These are phyloP conservation scores for Argopecten irradians DNA, from an alignment of 1,140 invertebrate genomes.

Conservation along the genomic window DNA sequence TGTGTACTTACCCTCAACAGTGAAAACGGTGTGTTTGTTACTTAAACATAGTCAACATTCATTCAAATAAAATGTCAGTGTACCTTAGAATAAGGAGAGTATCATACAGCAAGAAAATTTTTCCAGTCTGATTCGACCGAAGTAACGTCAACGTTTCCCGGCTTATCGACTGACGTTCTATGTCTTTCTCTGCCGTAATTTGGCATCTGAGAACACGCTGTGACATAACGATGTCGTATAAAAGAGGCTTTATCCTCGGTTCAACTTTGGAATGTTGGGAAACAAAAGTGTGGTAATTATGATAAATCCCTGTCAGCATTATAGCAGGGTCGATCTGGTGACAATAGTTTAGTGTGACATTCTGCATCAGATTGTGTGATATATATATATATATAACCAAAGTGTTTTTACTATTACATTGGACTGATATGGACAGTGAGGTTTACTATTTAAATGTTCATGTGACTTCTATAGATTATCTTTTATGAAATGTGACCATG, in stretches of 20 bases:
- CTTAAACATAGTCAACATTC: slow-evolving; percentile 9
- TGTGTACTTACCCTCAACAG: background rate
- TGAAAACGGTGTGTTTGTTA: slow-evolving; percentile 5
- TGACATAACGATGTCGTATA: background rate
- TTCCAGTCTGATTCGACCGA: slow-evolving; percentile 15
- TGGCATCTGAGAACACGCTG: background rate
- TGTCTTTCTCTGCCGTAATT: background rate
- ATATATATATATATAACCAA: no score
- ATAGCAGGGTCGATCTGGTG: background rate
- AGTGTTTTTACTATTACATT: background rate
- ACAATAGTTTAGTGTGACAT: background rate
- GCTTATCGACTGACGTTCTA: slow-evolving; percentile 20
- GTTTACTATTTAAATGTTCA: background rate
- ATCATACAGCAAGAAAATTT: background rate
- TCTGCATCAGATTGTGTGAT: background rate
- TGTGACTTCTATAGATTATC: background rate
- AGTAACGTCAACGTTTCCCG: background rate
- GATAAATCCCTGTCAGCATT: background rate
- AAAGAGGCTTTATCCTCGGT: background rate
- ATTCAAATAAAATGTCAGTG: slow-evolving; percentile 7
- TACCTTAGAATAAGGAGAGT: slow-evolving; percentile 10
- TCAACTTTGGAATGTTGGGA: slow-evolving; percentile 7
- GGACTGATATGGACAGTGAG: background rate
- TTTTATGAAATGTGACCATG: background rate
- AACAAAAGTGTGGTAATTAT: slow-evolving; percentile 10